A percentile compares a stretch with the other conserved stretches of the same genome.
Evolutionary conservation across 30 jellyfish, hydroid and myxozoan genomes (phyloP).

Genomic region (Aurelia sp.): DNA sequence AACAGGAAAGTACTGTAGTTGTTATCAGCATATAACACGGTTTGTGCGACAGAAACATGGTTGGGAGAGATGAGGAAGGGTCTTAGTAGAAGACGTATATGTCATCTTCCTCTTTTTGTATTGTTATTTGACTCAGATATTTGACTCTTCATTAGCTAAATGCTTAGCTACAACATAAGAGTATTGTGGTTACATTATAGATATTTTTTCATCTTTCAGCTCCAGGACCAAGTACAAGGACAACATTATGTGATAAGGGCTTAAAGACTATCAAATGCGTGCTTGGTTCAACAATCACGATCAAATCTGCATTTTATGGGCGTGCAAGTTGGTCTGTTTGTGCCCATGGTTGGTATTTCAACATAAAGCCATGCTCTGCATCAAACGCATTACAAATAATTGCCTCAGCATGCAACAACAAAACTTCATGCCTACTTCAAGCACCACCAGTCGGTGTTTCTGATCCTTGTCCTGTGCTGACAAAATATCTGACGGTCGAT

Average conservation of each 20-base stretch:
- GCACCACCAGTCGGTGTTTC: constrained; percentile 56
- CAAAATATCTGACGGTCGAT: constrained; percentile 67
- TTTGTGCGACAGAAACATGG: too few species aligned
- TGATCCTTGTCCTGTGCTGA: constrained; percentile 65
- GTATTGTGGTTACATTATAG: too few species aligned
- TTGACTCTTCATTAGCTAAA: too few species aligned
- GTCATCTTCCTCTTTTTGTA: too few species aligned
- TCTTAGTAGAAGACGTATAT: too few species aligned
- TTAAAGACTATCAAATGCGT: constrained; percentile 48
- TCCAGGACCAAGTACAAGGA: constrained; percentile 46
- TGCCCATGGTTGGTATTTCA: constrained; percentile 72
- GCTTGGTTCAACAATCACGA: constrained; percentile 60
- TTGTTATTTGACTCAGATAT: too few species aligned
- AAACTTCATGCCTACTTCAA: constrained; percentile 50
- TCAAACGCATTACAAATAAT: constrained; percentile 38
- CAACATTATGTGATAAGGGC: constrained; percentile 67
- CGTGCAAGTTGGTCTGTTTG: constrained; percentile 71
- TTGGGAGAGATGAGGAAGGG: too few species aligned
- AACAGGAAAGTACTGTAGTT: too few species aligned
- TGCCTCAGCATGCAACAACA: constrained; percentile 70
- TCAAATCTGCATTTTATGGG: constrained; percentile 81
- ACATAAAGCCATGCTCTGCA: constrained; percentile 71
- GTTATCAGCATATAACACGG: too few species aligned
- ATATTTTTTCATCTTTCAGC: constrained; percentile 22
- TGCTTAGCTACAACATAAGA: too few species aligned